phyloP scores from a whole-genome alignment of 2,888 invertebrate species.

The Embidobia sp. region DNA sequence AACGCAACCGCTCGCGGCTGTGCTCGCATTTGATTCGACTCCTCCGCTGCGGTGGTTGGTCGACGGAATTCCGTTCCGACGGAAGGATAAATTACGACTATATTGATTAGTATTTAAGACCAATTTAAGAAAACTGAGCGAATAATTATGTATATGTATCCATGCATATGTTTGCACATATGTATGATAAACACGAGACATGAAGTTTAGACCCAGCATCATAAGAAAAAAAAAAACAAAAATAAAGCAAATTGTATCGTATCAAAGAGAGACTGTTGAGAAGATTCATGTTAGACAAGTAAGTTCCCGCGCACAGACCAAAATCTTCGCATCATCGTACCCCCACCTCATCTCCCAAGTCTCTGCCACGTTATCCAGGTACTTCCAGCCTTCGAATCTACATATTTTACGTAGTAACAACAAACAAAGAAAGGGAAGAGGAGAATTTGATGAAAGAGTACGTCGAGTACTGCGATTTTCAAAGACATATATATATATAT shows the following conservation, averaged over 20 bases:
- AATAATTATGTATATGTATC: slow-evolving; percentile 42
- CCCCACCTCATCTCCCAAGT: slow-evolving; percentile 58
- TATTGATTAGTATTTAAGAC: slow-evolving; percentile 78
- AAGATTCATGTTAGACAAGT: slow-evolving; percentile 62
- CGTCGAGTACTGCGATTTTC: slow-evolving; percentile 56
- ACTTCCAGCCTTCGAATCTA: slow-evolving; percentile 74
- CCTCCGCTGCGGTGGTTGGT: slow-evolving; percentile 19
- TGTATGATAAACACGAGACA: slow-evolving; percentile 34
- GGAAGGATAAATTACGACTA: slow-evolving; percentile 62
- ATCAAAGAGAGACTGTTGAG: slow-evolving; percentile 64
- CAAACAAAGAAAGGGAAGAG: neutral
- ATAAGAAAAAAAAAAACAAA: slow-evolving; percentile 17
- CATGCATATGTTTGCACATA: slow-evolving; percentile 53
- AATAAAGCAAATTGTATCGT: slow-evolving; percentile 60
- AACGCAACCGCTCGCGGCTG: neutral
- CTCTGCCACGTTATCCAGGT: slow-evolving; percentile 63
- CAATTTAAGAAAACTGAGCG: slow-evolving; percentile 57
- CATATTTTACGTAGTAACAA: slow-evolving; percentile 72
- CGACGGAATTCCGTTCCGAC: slow-evolving; percentile 60
- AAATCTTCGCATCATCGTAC: slow-evolving; percentile 65
- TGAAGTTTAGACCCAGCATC: neutral
- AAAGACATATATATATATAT: slow-evolving; percentile 64
- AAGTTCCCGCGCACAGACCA: slow-evolving; percentile 66
- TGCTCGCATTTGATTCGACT: slow-evolving; percentile 24
- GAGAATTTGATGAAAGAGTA: slow-evolving; percentile 29